phyloP scores from a whole-genome alignment of 2,888 invertebrate species.

The Phymatocera aterrima region DNA sequence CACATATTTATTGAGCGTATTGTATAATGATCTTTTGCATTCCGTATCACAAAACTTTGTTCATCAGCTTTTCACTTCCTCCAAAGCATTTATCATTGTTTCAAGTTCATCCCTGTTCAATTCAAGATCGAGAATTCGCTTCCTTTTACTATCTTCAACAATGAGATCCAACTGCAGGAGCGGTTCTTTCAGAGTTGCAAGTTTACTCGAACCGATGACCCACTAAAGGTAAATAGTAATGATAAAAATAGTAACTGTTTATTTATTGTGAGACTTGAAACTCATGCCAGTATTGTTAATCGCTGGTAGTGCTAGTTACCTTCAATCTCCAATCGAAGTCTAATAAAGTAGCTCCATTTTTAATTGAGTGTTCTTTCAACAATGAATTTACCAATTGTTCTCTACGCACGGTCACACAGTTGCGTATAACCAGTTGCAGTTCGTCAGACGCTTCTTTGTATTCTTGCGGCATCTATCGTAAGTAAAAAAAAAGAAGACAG shows the following conservation, averaged over 20 bases:
- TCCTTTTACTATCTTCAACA: slow-evolving; percentile 58
- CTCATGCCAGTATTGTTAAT: no score
- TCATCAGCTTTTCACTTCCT: slow-evolving; percentile 48
- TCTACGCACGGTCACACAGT: slow-evolving; percentile 63
- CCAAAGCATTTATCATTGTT: slow-evolving; percentile 63
- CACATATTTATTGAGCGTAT: not conserved
- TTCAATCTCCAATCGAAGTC: slow-evolving; percentile 78
- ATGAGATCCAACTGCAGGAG: slow-evolving; percentile 75
- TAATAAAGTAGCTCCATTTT: slow-evolving; percentile 68
- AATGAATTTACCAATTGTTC: slow-evolving; percentile 63
- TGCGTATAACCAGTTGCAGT: slow-evolving; percentile 60
- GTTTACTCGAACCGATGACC: slow-evolving; percentile 76
- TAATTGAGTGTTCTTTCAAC: slow-evolving; percentile 64
- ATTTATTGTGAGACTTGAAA: no score
- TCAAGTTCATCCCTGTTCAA: slow-evolving; percentile 67
- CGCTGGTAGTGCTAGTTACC: no score
- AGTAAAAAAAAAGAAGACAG: not conserved
- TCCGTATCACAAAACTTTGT: not conserved
- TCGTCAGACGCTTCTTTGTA: slow-evolving; percentile 66
- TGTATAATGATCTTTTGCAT: not conserved
- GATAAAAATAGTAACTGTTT: no score
- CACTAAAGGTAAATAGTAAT: slow-evolving; percentile 63
- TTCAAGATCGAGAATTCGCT: slow-evolving; percentile 62
- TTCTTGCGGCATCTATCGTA: slow-evolving; percentile 64
- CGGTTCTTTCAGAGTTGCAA: slow-evolving; percentile 74